phyloP scores from a whole-genome alignment of 2,113 vertebrate species.

The Hypanus sabinus region DNA sequence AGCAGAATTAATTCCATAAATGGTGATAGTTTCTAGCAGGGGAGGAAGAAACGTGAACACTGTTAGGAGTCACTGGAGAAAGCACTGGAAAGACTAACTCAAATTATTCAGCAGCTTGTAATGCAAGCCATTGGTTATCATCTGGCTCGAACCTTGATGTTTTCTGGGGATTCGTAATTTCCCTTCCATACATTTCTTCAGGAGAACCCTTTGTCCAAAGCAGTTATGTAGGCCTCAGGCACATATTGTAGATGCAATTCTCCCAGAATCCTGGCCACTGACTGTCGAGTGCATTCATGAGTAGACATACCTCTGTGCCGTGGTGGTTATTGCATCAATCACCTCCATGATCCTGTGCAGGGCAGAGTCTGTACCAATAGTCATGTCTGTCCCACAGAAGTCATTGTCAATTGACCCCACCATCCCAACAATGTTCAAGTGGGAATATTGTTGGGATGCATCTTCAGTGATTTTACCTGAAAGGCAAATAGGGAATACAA shows the following conservation, averaged over 20 bases:
- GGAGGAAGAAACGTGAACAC: background rate
- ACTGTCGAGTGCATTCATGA: background rate
- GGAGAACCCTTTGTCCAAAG: background rate
- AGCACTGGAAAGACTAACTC: background rate
- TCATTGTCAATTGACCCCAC: conserved; percentile 91
- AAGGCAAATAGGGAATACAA: background rate
- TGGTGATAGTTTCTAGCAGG: background rate
- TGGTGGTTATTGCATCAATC: conserved; percentile 84
- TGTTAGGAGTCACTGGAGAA: background rate
- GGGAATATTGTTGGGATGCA: conserved; percentile 57
- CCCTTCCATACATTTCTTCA: background rate
- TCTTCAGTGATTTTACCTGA: conserved; percentile 75
- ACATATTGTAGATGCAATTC: background rate
- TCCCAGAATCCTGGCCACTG: background rate
- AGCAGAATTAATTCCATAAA: background rate
- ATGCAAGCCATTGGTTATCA: background rate
- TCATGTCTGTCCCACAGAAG: conserved; percentile 93
- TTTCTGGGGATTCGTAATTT: background rate
- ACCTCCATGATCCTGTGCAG: conserved; percentile 90
- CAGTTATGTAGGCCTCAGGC: background rate
- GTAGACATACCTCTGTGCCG: conserved; percentile 70
- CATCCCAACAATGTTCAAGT: conserved; percentile 78
- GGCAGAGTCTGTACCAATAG: conserved; percentile 83
- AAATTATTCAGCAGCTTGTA: background rate
- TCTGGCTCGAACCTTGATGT: no score